Conservation (phyloP, 2,888 invertebrate species). For the Macrostomum cliftonense region DNA sequence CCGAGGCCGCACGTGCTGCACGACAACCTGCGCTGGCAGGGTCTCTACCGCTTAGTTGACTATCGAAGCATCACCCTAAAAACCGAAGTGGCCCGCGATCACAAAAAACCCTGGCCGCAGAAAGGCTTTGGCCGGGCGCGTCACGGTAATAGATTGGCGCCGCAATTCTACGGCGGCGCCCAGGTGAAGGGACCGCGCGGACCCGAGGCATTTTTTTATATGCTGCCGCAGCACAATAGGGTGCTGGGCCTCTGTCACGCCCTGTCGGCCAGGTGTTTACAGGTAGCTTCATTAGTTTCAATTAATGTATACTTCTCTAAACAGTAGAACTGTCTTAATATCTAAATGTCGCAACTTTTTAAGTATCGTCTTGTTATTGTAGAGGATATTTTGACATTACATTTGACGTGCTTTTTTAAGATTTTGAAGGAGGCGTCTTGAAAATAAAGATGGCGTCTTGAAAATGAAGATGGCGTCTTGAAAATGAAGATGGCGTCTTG, state of each 20-base stretch:
- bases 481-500: too few relatives aligned
- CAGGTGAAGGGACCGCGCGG: constrained; percentile 71
- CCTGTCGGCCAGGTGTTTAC: constrained; percentile 72
- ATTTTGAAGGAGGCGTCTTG: too few relatives aligned
- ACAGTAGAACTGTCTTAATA: too few relatives aligned
- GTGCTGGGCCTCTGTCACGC: constrained; percentile 61
- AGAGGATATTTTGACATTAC: too few relatives aligned
- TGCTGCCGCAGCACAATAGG: constrained; percentile 62
- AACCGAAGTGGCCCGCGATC: constrained; percentile 3
- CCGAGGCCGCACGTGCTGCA: constrained; percentile 57
- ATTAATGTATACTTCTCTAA: too few relatives aligned
- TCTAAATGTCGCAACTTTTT: too few relatives aligned
- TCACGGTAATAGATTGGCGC: constrained; percentile 76
- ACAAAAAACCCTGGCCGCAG: constrained; percentile 77
- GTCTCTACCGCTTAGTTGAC: constrained; percentile 52
- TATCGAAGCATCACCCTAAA: constrained; percentile 3
- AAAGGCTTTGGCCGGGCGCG: constrained; percentile 74
- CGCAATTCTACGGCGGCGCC: constrained; percentile 57
- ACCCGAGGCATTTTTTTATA: constrained; percentile 72
- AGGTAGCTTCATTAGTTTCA: too few relatives aligned
- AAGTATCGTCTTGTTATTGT: too few relatives aligned
- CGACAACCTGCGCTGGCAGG: constrained; percentile 68
- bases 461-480: too few relatives aligned
- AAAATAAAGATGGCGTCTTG: too few relatives aligned
- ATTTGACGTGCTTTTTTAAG: too few relatives aligned